A percentile compares a stretch with the other conserved stretches of the same genome.
These are phyloP conservation scores for Ciconia nigra DNA, from an alignment of 2,797 vertebrate species.

Conservation along the genomic window DNA sequence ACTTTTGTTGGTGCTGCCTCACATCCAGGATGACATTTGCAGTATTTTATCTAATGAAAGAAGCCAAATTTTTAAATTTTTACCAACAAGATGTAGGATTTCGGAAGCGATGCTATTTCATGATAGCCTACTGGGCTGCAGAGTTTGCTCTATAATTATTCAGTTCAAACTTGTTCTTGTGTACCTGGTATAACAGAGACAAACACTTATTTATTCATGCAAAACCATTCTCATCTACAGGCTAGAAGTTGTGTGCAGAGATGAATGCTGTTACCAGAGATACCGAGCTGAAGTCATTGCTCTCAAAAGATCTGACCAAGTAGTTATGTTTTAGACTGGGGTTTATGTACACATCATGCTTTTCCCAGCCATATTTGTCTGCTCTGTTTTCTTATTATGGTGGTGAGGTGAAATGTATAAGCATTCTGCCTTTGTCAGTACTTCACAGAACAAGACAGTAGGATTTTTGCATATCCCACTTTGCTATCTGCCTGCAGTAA, in stretches of 20 bases:
- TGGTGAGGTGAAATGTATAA: not conserved
- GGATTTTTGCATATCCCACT: conserved; percentile 6
- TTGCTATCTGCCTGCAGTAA: not conserved
- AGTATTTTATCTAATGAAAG: not conserved
- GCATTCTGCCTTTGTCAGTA: not conserved
- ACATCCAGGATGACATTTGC: not conserved
- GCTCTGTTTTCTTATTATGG: not conserved
- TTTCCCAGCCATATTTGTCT: not conserved
- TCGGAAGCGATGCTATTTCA: not conserved
- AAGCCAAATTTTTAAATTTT: not conserved
- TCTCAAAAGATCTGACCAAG: not conserved
- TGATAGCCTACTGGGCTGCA: not conserved
- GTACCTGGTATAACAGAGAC: not conserved
- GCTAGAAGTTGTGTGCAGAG: not conserved
- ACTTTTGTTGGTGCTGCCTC: not conserved
- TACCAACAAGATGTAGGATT: not conserved
- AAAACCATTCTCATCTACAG: not conserved
- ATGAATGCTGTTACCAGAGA: not conserved
- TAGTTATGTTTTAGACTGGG: not conserved
- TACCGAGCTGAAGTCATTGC: not conserved
- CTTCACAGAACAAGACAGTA: not conserved
- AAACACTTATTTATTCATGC: not conserved
- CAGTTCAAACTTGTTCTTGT: not conserved
- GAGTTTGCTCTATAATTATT: not conserved
- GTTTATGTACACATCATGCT: not conserved